phyloP scores from a whole-genome alignment of 2,797 vertebrate genomes.

The Gallirallus australis region DNA sequence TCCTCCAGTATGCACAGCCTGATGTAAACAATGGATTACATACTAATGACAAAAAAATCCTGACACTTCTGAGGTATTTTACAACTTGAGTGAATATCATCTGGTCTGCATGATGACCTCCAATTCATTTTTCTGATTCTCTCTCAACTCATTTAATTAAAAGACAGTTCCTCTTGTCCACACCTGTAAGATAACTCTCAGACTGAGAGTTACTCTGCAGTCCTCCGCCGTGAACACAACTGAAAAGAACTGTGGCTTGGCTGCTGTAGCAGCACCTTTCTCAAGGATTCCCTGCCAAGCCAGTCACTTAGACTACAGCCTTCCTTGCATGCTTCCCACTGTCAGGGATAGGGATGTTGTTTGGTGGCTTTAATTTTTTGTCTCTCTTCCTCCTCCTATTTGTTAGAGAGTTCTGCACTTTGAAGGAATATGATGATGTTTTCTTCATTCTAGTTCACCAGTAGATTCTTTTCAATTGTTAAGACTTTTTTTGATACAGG shows the following conservation, averaged over 20 bases:
- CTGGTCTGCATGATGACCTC: not conserved
- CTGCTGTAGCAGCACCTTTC: not conserved
- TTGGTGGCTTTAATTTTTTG: not conserved
- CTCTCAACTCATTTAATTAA: not conserved
- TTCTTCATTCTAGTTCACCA: not conserved
- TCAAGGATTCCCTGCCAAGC: not conserved
- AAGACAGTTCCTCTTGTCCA: not conserved
- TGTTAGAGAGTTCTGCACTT: not conserved
- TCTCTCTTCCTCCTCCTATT: not conserved
- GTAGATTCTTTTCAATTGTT: not conserved
- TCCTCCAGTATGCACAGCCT: not conserved
- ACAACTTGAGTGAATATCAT: not conserved
- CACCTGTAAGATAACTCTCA: not conserved
- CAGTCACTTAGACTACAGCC: not conserved
- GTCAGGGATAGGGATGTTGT: not conserved
- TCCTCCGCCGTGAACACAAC: not conserved
- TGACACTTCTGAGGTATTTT: not conserved
- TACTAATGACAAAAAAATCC: not conserved
- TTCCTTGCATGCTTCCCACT: not conserved
- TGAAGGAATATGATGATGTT: not conserved
- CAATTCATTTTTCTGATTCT: not conserved
- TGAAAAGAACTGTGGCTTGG: not conserved
- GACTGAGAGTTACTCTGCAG: not conserved
- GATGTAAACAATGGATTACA: not conserved
- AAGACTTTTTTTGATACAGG: rapidly evolving